Evolutionary conservation across 1,140 invertebrate species (phyloP).

Genomic region (Drosophila serrata): DNA sequence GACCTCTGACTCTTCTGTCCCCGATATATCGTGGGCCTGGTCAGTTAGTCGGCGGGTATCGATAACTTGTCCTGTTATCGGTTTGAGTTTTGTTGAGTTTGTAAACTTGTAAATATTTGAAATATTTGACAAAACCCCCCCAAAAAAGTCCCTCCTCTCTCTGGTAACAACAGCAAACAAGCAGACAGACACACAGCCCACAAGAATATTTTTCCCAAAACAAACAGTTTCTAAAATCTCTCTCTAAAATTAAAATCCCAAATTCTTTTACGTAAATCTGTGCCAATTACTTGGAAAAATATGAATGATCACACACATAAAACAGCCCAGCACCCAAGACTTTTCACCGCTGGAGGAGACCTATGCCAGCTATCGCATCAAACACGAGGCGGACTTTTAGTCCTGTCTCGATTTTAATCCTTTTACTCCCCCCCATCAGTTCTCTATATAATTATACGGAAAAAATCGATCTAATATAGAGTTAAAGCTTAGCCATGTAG

Average conservation of each 20-base stretch:
- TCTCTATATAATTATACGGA: slow-evolving; percentile 34
- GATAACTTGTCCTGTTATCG: slow-evolving; percentile 51
- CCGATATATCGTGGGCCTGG: slow-evolving; percentile 32
- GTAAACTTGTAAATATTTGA: slow-evolving; percentile 77
- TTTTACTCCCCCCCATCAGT: slow-evolving; percentile 12
- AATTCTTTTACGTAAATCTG: slow-evolving; percentile 55
- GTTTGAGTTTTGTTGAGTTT: slow-evolving; percentile 64
- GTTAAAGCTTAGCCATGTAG: slow-evolving; percentile 57
- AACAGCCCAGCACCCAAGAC: slow-evolving; percentile 77
- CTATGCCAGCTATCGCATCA: slow-evolving; percentile 84
- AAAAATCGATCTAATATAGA: slow-evolving; percentile 49
- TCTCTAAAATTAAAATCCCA: slow-evolving; percentile 30
- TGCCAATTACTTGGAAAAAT: slow-evolving; percentile 68
- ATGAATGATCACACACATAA: slow-evolving; percentile 53
- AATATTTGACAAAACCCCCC: slow-evolving; percentile 1
- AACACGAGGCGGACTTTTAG: slow-evolving; percentile 83
- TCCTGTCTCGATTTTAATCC: slow-evolving; percentile 21
- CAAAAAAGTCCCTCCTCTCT: slow-evolving; percentile 16
- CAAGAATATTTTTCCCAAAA: slow-evolving; percentile 21
- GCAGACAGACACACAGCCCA: slow-evolving; percentile 32
- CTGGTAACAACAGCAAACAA: slow-evolving; percentile 28
- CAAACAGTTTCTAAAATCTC: slow-evolving; percentile 45
- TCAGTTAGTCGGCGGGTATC: slow-evolving; percentile 55
- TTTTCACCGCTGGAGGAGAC: slow-evolving; percentile 84
- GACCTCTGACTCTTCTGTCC: slow-evolving; percentile 37